Base-by-base conservation (phyloP, 2,888 invertebrate species). In the Chironomus tentans region DNA sequence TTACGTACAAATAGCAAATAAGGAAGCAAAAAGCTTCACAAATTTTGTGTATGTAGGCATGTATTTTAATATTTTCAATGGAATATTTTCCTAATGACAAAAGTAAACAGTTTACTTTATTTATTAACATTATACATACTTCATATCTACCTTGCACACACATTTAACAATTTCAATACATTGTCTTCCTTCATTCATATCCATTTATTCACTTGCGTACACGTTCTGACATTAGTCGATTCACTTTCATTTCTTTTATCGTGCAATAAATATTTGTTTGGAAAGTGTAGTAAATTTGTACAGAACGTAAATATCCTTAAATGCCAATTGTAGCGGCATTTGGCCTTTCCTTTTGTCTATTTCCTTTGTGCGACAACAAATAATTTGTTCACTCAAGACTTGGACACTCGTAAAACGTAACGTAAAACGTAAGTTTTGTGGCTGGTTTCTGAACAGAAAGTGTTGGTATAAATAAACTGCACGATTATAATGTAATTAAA, bases 1-100 rank as follows among this genome's bases (percentile, higher is more conserved):
- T 38, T 38, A 38, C 38, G 38, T 38, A 38, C 38, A 38, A 38
- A 38, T 18, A 56, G 56, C 56, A 56, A 56, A 56, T 56, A 56
- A 56, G 56, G 15, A 15, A 56, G 56, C 56, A 18, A 56, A 18
- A 56, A 56, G 56, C 56, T 56, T 56, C 38, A 38, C 38, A 38
- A 38, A 38, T 28, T n/a, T 28, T 28, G 28, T 4, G 28, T 28
- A 4, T 6, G 28, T 28, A 5, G 3, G 28, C 5, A 50, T 6
- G 15, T 4, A 56, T 56, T 56, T 56, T 56, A 56, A 48, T 70
- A 48, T 48, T 38, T n/a, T 28, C 68, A 28, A 28, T 50, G 50
- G 21, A 47, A 70, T 70, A 70, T 70, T 50, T 70, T 56, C 69
- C 70, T 70, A 70, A 70, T 70, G 50, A 70, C 22, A 22, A 50